Evolutionary conservation across 1,140 invertebrate species (phyloP).

Genomic region (Lasioglossum albipes): DNA sequence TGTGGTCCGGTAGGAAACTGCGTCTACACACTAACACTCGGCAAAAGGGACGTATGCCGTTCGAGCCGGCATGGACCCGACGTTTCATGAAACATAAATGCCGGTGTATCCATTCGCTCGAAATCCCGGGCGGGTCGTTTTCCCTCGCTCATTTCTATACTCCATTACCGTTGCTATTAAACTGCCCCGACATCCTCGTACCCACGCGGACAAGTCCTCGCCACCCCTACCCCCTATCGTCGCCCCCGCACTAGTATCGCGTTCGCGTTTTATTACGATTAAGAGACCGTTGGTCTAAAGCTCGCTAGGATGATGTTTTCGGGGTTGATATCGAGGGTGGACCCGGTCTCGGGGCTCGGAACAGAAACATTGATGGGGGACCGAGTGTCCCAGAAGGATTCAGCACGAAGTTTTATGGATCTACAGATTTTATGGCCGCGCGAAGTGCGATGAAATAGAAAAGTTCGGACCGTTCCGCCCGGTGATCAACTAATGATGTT

Average conservation of each 20-base stretch:
- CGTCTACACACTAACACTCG: conserved; percentile 25
- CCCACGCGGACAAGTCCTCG: background rate
- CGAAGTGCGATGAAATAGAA: too few species aligned
- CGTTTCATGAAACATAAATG: conserved; percentile 52
- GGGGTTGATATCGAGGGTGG: too few species aligned
- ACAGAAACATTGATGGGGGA: too few species aligned
- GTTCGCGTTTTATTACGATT: conserved; percentile 31
- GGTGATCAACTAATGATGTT: too few species aligned
- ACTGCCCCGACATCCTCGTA: conserved; percentile 7
- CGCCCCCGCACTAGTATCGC: background rate
- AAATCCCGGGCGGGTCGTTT: conserved; percentile 39
- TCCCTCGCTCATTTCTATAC: conserved; percentile 34
- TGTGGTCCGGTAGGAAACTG: conserved; percentile 50
- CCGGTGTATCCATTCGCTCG: conserved; percentile 29
- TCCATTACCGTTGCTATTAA: conserved; percentile 43
- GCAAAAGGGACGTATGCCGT: conserved; percentile 48
- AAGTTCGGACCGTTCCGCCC: too few species aligned
- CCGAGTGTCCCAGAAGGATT: conserved; percentile 33
- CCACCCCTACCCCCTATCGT: background rate
- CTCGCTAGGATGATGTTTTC: too few species aligned
- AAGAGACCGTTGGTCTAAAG: background rate
- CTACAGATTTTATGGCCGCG: too few species aligned
- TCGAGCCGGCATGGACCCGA: conserved; percentile 16
- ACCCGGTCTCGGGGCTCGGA: background rate
- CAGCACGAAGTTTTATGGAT: too few species aligned